A percentile compares a stretch with the other conserved stretches of the same genome.
Evolutionary conservation across 2,113 vertebrate species (phyloP).

Genomic region (Apteryx mantelli): DNA sequence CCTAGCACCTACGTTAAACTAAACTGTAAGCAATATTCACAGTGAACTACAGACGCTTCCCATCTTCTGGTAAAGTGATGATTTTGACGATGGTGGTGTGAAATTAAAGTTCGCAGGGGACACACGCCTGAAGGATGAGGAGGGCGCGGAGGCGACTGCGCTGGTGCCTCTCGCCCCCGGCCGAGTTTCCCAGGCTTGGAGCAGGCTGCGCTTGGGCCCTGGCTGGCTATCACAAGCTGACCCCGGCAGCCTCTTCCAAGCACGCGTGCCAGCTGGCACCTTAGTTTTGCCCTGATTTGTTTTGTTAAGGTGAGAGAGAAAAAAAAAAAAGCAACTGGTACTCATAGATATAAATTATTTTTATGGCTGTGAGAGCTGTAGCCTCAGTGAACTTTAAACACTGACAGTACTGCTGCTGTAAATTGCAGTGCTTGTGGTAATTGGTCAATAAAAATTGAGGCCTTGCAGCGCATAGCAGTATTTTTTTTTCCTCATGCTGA

Average conservation of each 20-base stretch:
- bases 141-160: background rate
- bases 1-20: accelerated
- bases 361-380: background rate
- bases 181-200: too few species aligned
- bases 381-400: slow-evolving; percentile 42
- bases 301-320: background rate
- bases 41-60: background rate
- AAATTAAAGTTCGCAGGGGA: background rate
- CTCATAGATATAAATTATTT: slow-evolving; percentile 20
- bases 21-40: accelerated
- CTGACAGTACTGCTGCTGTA: background rate
- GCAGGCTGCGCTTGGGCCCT: too few species aligned
- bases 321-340: background rate
- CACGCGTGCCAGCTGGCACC: background rate
- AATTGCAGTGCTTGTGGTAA: background rate
- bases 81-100: accelerated
- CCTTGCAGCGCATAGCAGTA: background rate
- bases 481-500: background rate
- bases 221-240: too few species aligned
- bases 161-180: too few species aligned
- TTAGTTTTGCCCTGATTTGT: background rate
- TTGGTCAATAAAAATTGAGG: slow-evolving; percentile 28
- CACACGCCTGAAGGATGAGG: accelerated
- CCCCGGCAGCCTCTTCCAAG: accelerated
- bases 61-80: accelerated